phyloP scores from a whole-genome alignment of 2,797 vertebrate genomes.

The Karalla daura region DNA sequence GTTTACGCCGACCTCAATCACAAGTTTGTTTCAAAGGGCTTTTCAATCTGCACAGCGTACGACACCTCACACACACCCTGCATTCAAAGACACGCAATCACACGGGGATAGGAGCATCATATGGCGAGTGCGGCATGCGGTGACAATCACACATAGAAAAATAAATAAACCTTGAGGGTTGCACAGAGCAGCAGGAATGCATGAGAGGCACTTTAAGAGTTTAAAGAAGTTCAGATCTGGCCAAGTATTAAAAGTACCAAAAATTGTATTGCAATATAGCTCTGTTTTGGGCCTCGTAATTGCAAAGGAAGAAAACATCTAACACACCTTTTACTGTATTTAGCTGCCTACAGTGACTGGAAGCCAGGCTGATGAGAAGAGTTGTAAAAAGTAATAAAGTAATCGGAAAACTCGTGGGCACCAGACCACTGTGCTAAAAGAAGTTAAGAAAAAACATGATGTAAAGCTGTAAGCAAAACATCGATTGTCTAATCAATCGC shows the following conservation, averaged over 20 bases:
- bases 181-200: neutral
- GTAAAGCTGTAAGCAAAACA: neutral
- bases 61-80: neutral
- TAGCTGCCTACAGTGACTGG: neutral
- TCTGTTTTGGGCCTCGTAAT: neutral
- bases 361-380: neutral
- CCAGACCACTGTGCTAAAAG: neutral
- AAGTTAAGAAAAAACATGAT: neutral
- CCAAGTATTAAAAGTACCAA: too few relatives aligned
- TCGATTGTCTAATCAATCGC: neutral
- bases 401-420: too few relatives aligned
- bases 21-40: conserved; percentile 15
- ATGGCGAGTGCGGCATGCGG: too few relatives aligned
- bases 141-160: too few relatives aligned
- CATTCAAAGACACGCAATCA: neutral
- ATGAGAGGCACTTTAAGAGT: too few relatives aligned
- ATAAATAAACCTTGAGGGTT: too few relatives aligned
- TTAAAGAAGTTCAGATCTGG: too few relatives aligned
- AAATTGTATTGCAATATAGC: neutral
- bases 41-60: neutral
- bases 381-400: neutral
- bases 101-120: neutral
- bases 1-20: conserved; percentile 29
- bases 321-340: too few relatives aligned
- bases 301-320: neutral